Evolutionary conservation across 2,113 vertebrate genomes (phyloP).

Genomic region (Fukomys damarensis): DNA sequence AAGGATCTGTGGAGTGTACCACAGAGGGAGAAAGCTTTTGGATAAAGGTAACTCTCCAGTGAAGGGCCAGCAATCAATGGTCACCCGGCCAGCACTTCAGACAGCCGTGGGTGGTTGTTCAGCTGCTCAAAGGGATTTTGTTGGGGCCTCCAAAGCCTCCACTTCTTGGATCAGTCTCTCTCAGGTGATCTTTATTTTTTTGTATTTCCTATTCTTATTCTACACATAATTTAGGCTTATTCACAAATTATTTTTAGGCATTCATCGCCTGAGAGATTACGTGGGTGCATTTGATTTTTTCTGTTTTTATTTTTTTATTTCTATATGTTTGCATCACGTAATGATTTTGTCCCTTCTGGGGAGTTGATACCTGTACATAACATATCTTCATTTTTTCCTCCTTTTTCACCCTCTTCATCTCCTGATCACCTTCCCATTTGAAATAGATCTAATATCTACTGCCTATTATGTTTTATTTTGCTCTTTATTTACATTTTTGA

Average conservation of each 20-base stretch:
- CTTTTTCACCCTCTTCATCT: not conserved
- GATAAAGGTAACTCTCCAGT: not conserved
- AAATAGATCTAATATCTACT: not conserved
- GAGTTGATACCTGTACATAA: not conserved
- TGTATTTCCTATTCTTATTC: not conserved
- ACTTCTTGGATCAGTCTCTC: not conserved
- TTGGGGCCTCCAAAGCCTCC: not conserved
- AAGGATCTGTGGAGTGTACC: not conserved
- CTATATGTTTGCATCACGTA: not conserved
- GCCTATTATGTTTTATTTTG: not conserved
- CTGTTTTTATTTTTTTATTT: not conserved
- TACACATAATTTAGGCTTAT: not conserved
- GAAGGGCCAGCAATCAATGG: not conserved
- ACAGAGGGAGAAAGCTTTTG: not conserved
- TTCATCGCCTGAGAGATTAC: not conserved
- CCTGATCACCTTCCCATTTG: not conserved
- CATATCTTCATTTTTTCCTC: not conserved
- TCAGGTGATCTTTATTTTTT: not conserved
- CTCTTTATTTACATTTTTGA: not conserved
- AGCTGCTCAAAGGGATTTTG: not conserved
- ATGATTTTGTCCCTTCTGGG: not conserved
- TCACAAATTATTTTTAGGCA: not conserved
- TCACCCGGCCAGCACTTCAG: not conserved
- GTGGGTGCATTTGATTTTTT: not conserved
- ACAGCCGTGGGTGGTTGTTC: not conserved